Evolutionary conservation across 2,797 vertebrate species (phyloP).

Genomic region (Trichosurus vulpecula): DNA sequence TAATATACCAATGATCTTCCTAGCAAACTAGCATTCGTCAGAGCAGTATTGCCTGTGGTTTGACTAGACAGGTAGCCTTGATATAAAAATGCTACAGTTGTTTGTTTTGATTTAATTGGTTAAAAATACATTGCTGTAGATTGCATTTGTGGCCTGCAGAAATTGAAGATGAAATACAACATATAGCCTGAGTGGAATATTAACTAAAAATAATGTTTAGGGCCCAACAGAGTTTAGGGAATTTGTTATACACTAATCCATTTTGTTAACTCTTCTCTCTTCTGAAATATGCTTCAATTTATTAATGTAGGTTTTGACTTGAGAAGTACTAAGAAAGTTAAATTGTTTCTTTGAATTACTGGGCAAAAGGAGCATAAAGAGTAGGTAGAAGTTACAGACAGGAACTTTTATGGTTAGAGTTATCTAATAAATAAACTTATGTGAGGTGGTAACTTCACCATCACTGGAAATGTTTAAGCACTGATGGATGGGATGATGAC

Average conservation of each 20-base stretch:
- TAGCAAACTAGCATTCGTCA: neutral
- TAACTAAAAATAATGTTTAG: neutral
- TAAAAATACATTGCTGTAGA: neutral
- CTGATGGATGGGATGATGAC: no score
- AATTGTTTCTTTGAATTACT: neutral
- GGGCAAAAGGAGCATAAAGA: neutral
- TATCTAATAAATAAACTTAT: no score
- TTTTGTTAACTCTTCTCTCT: neutral
- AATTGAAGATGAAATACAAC: slow-evolving; percentile 30
- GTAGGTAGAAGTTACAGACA: no score
- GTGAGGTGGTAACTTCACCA: no score
- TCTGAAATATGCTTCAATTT: slow-evolving; percentile 8
- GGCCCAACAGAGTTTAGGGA: neutral
- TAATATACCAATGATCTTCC: neutral
- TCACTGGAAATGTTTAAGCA: no score
- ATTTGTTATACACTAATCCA: neutral
- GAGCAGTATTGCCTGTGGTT: neutral
- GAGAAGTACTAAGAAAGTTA: neutral
- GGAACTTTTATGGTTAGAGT: no score
- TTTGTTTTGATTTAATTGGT: slow-evolving; percentile 48
- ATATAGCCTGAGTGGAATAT: slow-evolving; percentile 22
- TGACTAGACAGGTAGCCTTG: neutral
- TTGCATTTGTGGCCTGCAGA: neutral
- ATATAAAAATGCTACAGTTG: neutral
- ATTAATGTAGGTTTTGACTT: slow-evolving; percentile 29